Conservation (phyloP, 1,140 invertebrate genomes). For the Trichonephila inaurata region DNA sequence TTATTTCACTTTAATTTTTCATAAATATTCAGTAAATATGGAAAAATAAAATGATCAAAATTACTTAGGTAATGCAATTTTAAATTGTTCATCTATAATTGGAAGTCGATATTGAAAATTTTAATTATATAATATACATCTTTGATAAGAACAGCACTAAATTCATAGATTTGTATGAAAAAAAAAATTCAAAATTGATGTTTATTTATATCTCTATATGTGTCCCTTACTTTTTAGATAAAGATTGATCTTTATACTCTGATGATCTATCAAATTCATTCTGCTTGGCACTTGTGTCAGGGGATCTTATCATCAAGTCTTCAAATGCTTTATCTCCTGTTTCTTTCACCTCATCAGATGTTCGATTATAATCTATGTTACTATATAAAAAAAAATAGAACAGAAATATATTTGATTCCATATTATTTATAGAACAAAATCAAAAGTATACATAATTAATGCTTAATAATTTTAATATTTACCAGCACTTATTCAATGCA, state of each 20-base stretch:
- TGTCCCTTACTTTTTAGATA: slow-evolving; percentile 53
- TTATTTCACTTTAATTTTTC: too few species aligned
- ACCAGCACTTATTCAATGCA: slow-evolving; percentile 31
- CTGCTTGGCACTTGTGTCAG: slow-evolving; percentile 14
- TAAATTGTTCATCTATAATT: too few species aligned
- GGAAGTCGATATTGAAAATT: neutral
- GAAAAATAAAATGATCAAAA: too few species aligned
- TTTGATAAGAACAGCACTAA: neutral
- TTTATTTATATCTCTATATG: neutral
- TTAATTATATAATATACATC: neutral
- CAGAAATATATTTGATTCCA: neutral
- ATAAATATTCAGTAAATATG: too few species aligned
- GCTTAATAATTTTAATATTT: neutral
- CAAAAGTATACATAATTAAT: neutral
- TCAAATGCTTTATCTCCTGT: slow-evolving; percentile 54
- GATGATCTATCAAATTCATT: slow-evolving; percentile 13
- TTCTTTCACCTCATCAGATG: slow-evolving; percentile 45
- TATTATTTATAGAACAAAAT: too few species aligned
- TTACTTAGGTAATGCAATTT: too few species aligned
- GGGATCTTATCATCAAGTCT: slow-evolving; percentile 39
- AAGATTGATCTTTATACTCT: slow-evolving; percentile 12
- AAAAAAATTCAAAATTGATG: neutral
- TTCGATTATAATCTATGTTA: slow-evolving; percentile 44
- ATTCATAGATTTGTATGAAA: neutral
- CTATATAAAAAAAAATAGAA: slow-evolving; percentile 11